Conservation (phyloP, 2,888 invertebrate genomes). For the Philereme transversata region DNA sequence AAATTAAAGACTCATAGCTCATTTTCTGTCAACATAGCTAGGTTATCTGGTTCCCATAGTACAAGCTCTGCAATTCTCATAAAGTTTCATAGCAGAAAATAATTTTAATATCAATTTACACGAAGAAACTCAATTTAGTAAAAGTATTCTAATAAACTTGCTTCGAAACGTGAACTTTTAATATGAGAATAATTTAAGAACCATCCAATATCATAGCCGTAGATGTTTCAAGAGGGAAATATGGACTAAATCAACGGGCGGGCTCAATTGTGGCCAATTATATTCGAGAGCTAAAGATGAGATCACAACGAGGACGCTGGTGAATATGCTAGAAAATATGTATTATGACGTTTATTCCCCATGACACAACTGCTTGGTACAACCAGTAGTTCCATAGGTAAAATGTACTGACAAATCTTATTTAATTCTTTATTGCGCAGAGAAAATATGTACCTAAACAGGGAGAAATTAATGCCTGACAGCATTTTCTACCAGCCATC, state of each 20-base stretch:
- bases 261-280: slow-evolving; percentile 71
- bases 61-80: neutral
- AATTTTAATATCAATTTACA: slow-evolving; percentile 10
- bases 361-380: no score
- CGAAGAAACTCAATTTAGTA: neutral
- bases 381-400: no score
- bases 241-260: slow-evolving; percentile 58
- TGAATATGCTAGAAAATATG: slow-evolving; percentile 1
- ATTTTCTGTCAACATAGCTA: no score
- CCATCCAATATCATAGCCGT: slow-evolving; percentile 15
- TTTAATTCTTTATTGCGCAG: no score
- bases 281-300: slow-evolving; percentile 43
- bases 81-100: neutral
- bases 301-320: slow-evolving; percentile 15
- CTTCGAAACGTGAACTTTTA: slow-evolving; percentile 14
- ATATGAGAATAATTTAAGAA: slow-evolving; percentile 15
- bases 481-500: no score
- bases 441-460: no score
- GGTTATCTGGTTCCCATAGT: no score
- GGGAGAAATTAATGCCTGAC: no score
- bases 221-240: slow-evolving; percentile 51
- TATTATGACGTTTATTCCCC: no score
- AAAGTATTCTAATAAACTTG: slow-evolving; percentile 1
- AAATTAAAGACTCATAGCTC: no score
- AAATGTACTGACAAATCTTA: no score